phyloP scores from a whole-genome alignment of 2,888 invertebrate species.

The Pollenia griseotomentosa region DNA sequence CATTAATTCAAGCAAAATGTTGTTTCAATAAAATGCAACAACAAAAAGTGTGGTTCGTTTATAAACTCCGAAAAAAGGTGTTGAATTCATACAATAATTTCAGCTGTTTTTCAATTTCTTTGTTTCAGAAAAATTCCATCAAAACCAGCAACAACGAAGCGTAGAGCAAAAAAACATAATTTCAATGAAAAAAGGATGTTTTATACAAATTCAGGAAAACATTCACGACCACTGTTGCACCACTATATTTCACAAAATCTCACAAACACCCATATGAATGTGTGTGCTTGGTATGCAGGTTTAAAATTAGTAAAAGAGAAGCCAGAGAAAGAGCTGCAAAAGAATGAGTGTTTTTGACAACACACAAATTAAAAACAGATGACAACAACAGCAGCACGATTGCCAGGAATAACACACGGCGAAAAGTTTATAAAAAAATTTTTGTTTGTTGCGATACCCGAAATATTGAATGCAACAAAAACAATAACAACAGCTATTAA shows the following conservation, averaged over 20 bases:
- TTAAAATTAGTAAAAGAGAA: constrained; percentile 11
- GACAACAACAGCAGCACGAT: constrained; percentile 54
- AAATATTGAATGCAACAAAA: constrained; percentile 49
- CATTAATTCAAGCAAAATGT: constrained; percentile 46
- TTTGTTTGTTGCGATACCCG: constrained; percentile 9
- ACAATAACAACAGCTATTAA: constrained; percentile 19
- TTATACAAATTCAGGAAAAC: constrained; percentile 21
- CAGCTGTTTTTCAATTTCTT: constrained; percentile 65
- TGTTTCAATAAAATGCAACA: background rate
- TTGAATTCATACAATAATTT: constrained; percentile 64
- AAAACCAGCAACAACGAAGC: constrained; percentile 42
- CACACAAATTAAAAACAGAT: constrained; percentile 73
- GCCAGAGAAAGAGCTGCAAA: background rate
- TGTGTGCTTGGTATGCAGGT: background rate
- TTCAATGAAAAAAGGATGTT: constrained; percentile 44
- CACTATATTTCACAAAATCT: background rate
- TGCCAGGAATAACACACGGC: constrained; percentile 38
- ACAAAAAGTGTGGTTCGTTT: background rate
- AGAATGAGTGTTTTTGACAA: constrained; percentile 69
- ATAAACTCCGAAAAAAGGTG: constrained; percentile 51
- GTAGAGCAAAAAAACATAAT: constrained; percentile 21
- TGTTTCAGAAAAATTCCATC: constrained; percentile 57
- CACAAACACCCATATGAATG: background rate
- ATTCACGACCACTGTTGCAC: constrained; percentile 6
- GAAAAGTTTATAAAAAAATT: constrained; percentile 49